Conservation (phyloP, 2,888 invertebrate species). For the Lottia scabra region DNA sequence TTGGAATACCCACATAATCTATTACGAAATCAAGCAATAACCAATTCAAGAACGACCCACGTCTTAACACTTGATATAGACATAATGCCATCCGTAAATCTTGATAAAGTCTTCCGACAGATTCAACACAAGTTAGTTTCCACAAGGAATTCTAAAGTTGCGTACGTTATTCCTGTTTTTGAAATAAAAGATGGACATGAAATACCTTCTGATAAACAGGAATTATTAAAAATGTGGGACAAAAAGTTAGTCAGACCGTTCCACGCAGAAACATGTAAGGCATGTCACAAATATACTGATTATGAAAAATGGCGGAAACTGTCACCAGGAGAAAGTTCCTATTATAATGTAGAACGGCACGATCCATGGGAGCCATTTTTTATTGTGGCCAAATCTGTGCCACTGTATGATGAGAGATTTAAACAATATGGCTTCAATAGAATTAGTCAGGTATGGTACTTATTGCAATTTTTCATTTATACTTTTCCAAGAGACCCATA, state of each 20-base stretch:
- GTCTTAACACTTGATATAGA: constrained; percentile 73
- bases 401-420: constrained; percentile 73
- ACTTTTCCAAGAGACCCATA: too few relatives aligned
- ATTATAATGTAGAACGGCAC: constrained; percentile 72
- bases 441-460: constrained; percentile 72
- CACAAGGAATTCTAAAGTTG: constrained; percentile 13
- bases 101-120: constrained; percentile 65
- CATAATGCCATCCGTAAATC: constrained; percentile 71
- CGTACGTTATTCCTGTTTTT: constrained; percentile 73
- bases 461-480: background rate
- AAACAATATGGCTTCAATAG: constrained; percentile 74
- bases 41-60: constrained; percentile 69
- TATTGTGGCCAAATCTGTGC: constrained; percentile 70
- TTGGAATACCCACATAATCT: constrained; percentile 73
- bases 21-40: constrained; percentile 72
- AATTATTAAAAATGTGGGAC: constrained; percentile 68
- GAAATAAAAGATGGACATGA: constrained; percentile 67
- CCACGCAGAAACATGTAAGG: constrained; percentile 72
- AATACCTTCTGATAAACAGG: constrained; percentile 68
- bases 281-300: constrained; percentile 73
- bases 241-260: constrained; percentile 71
- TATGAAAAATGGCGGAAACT: constrained; percentile 72
- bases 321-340: constrained; percentile 41
- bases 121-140: constrained; percentile 54
- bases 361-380: constrained; percentile 75